Conservation (phyloP, 1,140 invertebrate species). For the Drosophila orosa region DNA sequence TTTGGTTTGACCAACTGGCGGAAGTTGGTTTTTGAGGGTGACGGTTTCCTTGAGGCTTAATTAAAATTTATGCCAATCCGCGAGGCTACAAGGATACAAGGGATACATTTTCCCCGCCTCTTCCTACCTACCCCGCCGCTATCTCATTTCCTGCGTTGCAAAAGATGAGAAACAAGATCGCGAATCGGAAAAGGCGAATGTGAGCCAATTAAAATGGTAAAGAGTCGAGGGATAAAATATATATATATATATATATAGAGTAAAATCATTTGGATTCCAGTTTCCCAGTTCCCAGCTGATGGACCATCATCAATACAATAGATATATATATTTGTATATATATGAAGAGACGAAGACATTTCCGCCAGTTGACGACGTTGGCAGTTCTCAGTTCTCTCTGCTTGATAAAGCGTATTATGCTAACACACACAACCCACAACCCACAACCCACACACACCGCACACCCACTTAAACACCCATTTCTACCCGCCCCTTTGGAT, state of each 20-base stretch:
- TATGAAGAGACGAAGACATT: slow-evolving; percentile 35
- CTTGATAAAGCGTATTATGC: slow-evolving; percentile 71
- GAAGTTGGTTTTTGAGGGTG: slow-evolving; percentile 41
- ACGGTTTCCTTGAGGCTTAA: slow-evolving; percentile 54
- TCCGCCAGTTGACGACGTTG: slow-evolving; percentile 51
- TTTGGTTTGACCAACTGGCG: slow-evolving; percentile 48
- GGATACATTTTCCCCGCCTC: background rate
- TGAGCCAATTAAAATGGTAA: slow-evolving; percentile 53
- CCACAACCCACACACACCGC: slow-evolving; percentile 1
- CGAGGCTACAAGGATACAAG: slow-evolving; percentile 12
- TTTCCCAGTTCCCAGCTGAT: background rate
- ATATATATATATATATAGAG: background rate
- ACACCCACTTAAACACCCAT: slow-evolving; percentile 3
- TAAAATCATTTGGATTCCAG: slow-evolving; percentile 18
- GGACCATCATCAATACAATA: slow-evolving; percentile 33
- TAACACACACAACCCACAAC: slow-evolving; percentile 29
- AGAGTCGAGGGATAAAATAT: slow-evolving; percentile 13
- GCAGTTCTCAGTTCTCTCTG: slow-evolving; percentile 23
- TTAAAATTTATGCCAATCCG: slow-evolving; percentile 51
- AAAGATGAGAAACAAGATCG: slow-evolving; percentile 25
- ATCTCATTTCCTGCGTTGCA: slow-evolving; percentile 23
- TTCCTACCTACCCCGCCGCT: background rate
- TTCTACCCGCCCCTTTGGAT: slow-evolving; percentile 16
- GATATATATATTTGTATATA: slow-evolving; percentile 12
- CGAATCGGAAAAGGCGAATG: slow-evolving; percentile 33